These are phyloP conservation scores for Natrix natrix DNA, from an alignment of 2,797 vertebrate genomes.

Conservation along the genomic window DNA sequence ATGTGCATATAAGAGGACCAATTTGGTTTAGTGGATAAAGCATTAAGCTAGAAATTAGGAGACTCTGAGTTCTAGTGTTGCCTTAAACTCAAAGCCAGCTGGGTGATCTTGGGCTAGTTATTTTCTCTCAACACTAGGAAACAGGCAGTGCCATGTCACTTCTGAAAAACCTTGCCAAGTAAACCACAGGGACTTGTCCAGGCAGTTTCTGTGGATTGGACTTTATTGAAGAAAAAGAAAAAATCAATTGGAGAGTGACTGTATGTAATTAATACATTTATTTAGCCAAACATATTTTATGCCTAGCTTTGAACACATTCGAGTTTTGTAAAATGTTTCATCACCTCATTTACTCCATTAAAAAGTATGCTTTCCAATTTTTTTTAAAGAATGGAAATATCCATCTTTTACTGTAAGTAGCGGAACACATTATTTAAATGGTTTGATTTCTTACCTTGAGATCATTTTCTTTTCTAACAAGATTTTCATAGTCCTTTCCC, in stretches of 20 bases:
- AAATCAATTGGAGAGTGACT: not conserved
- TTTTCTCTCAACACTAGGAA: not conserved
- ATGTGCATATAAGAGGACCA: not conserved
- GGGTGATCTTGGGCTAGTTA: not conserved
- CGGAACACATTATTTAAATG: not conserved
- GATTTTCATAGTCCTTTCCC: slow-evolving; percentile 85
- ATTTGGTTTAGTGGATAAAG: not conserved
- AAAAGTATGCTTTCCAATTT: not conserved
- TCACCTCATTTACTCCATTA: not conserved
- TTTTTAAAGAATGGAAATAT: not conserved
- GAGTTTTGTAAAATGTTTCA: not conserved
- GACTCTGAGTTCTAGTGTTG: not conserved
- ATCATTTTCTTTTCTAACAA: slow-evolving; percentile 87
- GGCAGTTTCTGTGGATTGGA: not conserved
- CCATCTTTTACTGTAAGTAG: not conserved
- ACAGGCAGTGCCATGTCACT: not conserved
- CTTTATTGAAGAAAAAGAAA: not conserved
- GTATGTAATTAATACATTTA: not conserved
- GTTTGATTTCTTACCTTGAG: slow-evolving; percentile 82
- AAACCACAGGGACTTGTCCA: not conserved
- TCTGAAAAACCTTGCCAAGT: not conserved
- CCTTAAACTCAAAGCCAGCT: not conserved
- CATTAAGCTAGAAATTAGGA: not conserved
- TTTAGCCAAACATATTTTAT: not conserved
- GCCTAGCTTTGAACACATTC: not conserved